These are phyloP conservation scores for Rhinichthys osculus DNA, from an alignment of 2,797 vertebrate genomes.

Conservation along the genomic window DNA sequence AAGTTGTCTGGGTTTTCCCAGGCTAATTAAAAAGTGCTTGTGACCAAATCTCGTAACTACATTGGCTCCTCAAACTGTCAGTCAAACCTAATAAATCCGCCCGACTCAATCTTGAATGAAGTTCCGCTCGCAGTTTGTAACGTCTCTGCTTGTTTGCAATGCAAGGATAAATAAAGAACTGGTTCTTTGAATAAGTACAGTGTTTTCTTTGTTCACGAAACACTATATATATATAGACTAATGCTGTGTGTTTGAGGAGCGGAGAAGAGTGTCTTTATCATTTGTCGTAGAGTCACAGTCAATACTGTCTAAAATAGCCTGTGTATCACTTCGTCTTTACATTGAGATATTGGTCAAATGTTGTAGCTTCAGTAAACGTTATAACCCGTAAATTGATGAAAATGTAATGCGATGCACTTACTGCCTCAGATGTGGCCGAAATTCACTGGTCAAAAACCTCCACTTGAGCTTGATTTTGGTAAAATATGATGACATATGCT, in stretches of 20 bases:
- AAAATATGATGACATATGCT: neutral
- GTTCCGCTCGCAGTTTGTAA: neutral
- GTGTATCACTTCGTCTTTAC: too few species aligned
- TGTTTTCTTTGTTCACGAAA: too few species aligned
- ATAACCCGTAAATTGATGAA: neutral
- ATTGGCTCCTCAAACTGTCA: too few species aligned
- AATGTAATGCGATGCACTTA: neutral
- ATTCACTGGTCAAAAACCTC: neutral
- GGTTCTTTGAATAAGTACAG: too few species aligned
- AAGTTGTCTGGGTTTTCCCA: too few species aligned
- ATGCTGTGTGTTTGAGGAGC: neutral
- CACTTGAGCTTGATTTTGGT: neutral
- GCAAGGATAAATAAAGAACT: too few species aligned
- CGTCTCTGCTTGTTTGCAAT: too few species aligned
- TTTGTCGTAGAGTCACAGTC: neutral
- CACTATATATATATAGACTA: too few species aligned
- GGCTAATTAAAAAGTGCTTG: neutral
- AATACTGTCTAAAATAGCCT: neutral
- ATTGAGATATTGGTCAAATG: too few species aligned
- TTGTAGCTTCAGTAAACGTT: neutral
- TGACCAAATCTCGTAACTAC: too few species aligned
- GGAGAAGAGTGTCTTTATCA: neutral
- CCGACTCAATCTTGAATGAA: neutral
- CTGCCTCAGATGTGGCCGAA: neutral
- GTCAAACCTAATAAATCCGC: too few species aligned